These are phyloP conservation scores for Dendrocopos noguchii DNA, from an alignment of 2,113 vertebrate species.

Conservation along the genomic window DNA sequence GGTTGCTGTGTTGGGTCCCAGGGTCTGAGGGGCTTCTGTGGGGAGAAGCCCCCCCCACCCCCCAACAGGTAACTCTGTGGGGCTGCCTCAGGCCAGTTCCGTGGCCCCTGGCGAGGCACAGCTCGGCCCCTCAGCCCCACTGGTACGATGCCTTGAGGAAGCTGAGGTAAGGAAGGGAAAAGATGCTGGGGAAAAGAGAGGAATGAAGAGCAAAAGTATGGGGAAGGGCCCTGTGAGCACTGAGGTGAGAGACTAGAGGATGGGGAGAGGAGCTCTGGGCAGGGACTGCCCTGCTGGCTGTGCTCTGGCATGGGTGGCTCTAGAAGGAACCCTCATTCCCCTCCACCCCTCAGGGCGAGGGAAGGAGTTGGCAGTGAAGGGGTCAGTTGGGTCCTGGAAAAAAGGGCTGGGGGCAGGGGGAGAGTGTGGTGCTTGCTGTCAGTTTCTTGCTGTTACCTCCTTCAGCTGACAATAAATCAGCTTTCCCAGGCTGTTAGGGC, in stretches of 20 bases:
- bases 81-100: background rate
- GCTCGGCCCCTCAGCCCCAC: background rate
- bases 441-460: background rate
- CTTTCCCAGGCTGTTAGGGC: background rate
- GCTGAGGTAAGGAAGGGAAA: too few relatives aligned
- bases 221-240: background rate
- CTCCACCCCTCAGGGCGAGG: too few relatives aligned
- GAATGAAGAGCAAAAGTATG: background rate
- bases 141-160: too few relatives aligned
- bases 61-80: too few relatives aligned
- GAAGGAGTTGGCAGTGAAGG: background rate
- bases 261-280: background rate
- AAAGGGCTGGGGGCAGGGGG: background rate
- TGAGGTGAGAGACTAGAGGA: background rate
- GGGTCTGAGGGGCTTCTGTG: background rate
- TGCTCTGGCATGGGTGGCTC: fast-evolving
- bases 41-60: background rate
- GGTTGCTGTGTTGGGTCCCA: too few relatives aligned
- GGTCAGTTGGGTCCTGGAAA: background rate
- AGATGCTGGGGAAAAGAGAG: background rate
- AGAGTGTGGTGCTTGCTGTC: background rate
- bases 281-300: too few relatives aligned
- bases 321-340: background rate
- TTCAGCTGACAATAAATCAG: background rate
- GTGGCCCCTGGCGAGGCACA: fast-evolving